Conservation (phyloP, 2,797 vertebrate species). For the Emydoidea blandingii region DNA sequence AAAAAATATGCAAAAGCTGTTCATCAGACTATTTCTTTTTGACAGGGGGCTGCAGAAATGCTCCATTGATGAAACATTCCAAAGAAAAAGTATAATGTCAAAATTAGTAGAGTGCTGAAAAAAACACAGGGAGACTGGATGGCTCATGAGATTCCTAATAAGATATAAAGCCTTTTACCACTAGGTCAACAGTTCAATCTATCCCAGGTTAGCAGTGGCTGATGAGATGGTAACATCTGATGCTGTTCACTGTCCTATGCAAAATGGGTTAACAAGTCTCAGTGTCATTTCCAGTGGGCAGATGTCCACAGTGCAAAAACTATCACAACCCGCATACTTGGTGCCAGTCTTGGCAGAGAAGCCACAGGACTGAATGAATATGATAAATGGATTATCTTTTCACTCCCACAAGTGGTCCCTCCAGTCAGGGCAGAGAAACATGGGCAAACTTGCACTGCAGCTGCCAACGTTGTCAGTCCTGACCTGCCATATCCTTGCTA, state of each 20-base stretch:
- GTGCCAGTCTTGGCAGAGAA: slow-evolving; percentile 31
- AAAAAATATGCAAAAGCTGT: neutral
- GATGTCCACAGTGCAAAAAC: slow-evolving; percentile 1
- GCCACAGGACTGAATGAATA: neutral
- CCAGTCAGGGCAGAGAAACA: slow-evolving; percentile 29
- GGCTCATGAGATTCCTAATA: slow-evolving; percentile 27
- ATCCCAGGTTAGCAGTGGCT: too few species aligned
- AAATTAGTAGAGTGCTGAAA: neutral
- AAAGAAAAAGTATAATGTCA: neutral
- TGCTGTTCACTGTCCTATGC: too few species aligned
- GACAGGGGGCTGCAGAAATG: neutral
- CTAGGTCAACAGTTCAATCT: neutral
- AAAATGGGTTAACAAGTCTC: too few species aligned
- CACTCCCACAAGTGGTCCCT: neutral
- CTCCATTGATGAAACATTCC: neutral
- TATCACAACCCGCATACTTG: neutral
- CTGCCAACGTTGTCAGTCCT: slow-evolving; percentile 24
- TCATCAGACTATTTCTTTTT: neutral
- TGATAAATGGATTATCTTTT: neutral
- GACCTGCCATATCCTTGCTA: neutral
- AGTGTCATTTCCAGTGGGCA: neutral
- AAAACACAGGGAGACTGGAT: slow-evolving; percentile 3
- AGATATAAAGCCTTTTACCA: slow-evolving; percentile 19
- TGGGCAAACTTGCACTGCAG: neutral
- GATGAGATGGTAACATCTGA: too few species aligned